Percentiles rank a stretch among this genome's conserved stretches.
These are phyloP conservation scores for Drosophila subquinaria DNA, from an alignment of 2,888 invertebrate genomes.

Conservation along the genomic window DNA sequence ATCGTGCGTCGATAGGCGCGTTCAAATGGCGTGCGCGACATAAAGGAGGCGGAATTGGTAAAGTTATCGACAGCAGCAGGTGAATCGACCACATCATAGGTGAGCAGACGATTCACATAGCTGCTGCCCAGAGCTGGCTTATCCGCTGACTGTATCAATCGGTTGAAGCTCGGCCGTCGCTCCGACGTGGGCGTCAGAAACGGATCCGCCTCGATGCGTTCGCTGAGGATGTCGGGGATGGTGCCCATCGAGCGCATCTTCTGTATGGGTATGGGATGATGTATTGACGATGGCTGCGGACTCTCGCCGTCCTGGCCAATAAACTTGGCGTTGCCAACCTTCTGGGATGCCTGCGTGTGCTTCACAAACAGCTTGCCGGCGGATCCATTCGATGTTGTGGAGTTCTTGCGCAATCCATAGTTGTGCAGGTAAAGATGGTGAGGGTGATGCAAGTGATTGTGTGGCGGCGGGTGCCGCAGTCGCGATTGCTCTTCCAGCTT, in stretches of 20 bases:
- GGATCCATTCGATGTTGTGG: constrained; percentile 72
- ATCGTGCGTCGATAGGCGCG: constrained; percentile 84
- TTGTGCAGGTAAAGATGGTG: constrained; percentile 50
- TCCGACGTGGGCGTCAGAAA: constrained; percentile 84
- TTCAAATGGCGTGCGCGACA: constrained; percentile 85
- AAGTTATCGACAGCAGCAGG: constrained; percentile 59
- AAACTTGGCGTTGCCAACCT: constrained; percentile 85
- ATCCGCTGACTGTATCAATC: constrained; percentile 78
- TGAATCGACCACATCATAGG: constrained; percentile 78
- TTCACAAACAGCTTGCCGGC: constrained; percentile 82
- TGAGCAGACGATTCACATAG: constrained; percentile 67
- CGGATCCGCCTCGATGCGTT: constrained; percentile 84
- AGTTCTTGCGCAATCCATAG: constrained; percentile 72
- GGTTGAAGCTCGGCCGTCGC: constrained; percentile 78
- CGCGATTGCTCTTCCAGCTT: constrained; percentile 67
- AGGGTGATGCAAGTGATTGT: constrained; percentile 15
- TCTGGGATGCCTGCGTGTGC: constrained; percentile 58
- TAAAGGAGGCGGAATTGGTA: constrained; percentile 72
- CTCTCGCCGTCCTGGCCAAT: constrained; percentile 84
- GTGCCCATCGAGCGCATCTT: constrained; percentile 86
- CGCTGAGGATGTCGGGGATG: constrained; percentile 84
- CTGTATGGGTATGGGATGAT: constrained; percentile 84
- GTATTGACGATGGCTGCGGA: constrained; percentile 40
- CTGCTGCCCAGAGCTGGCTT: constrained; percentile 62
- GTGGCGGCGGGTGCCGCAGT: constrained; percentile 74